Evolutionary conservation across 2,888 invertebrate species (phyloP).

Genomic region (Hymenopus coronatus): DNA sequence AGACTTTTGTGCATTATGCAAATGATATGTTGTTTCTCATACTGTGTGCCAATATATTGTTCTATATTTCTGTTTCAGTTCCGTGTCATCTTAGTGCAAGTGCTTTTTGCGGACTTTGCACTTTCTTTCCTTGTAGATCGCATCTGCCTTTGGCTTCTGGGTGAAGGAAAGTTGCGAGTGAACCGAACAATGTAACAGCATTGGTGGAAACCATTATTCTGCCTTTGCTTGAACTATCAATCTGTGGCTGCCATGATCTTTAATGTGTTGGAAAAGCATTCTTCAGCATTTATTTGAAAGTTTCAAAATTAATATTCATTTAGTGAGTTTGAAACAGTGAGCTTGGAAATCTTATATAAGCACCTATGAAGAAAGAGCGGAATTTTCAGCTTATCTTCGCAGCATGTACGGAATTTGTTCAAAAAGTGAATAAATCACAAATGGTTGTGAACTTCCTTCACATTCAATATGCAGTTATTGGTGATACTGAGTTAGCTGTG

Average conservation of each 20-base stretch:
- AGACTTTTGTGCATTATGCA: neutral
- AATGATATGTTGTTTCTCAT: slow-evolving; percentile 28
- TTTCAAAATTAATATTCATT: neutral
- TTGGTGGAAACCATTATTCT: neutral
- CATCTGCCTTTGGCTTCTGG: slow-evolving; percentile 78
- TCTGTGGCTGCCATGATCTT: neutral
- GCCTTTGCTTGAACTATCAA: neutral
- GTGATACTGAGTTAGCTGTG: neutral
- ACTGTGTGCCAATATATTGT: slow-evolving; percentile 18
- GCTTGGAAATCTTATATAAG: neutral
- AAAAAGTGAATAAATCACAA: neutral
- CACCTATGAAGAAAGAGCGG: neutral
- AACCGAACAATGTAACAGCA: slow-evolving; percentile 23
- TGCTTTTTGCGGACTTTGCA: slow-evolving; percentile 80
- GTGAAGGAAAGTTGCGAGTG: slow-evolving; percentile 64
- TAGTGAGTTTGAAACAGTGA: neutral
- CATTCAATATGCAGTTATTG: neutral
- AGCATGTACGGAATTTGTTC: neutral
- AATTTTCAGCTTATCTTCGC: neutral
- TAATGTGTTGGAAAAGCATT: neutral
- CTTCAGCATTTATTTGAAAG: neutral
- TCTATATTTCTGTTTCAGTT: slow-evolving; percentile 66
- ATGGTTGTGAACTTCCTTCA: neutral
- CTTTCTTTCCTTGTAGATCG: slow-evolving; percentile 85
- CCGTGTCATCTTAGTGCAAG: slow-evolving; percentile 77